A percentile compares a stretch with the other conserved stretches of the same genome.
phyloP scores from a whole-genome alignment of 2,797 vertebrate genomes.

The Synanceia verrucosa region DNA sequence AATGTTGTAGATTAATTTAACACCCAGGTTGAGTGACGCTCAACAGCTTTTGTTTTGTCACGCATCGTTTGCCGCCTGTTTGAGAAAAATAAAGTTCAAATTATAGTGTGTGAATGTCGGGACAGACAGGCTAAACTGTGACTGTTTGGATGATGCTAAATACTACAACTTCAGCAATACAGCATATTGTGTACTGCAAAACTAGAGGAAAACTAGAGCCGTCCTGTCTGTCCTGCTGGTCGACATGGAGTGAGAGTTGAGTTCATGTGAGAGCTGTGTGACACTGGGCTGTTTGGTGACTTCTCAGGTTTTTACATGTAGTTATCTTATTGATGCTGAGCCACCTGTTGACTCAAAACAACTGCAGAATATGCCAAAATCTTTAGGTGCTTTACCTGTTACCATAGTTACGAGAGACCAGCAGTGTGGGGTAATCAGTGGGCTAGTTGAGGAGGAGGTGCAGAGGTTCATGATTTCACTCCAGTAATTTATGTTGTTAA shows the following conservation, averaged over 20 bases:
- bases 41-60: background rate
- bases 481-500: background rate
- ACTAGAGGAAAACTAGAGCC: background rate
- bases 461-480: background rate
- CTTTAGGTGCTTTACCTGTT: slow-evolving; percentile 71
- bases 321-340: slow-evolving; percentile 50
- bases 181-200: background rate
- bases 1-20: background rate
- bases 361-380: slow-evolving; percentile 77
- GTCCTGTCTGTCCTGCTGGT: background rate
- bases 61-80: slow-evolving; percentile 42
- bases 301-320: slow-evolving; percentile 76
- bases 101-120: background rate
- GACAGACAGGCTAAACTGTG: background rate
- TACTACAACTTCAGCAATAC: slow-evolving; percentile 9
- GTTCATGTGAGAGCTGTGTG: background rate
- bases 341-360: slow-evolving; percentile 42
- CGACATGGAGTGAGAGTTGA: no score
- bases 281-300: slow-evolving; percentile 51
- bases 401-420: slow-evolving; percentile 28
- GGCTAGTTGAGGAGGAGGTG: background rate
- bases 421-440: background rate
- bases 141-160: slow-evolving; percentile 8
- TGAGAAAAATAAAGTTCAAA: slow-evolving; percentile 16
- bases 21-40: background rate